Evolutionary conservation across 2,888 invertebrate genomes (phyloP), one percentile per base, ranked within the genome.

Genomic region (Megastigmus dorsalis): DNA sequence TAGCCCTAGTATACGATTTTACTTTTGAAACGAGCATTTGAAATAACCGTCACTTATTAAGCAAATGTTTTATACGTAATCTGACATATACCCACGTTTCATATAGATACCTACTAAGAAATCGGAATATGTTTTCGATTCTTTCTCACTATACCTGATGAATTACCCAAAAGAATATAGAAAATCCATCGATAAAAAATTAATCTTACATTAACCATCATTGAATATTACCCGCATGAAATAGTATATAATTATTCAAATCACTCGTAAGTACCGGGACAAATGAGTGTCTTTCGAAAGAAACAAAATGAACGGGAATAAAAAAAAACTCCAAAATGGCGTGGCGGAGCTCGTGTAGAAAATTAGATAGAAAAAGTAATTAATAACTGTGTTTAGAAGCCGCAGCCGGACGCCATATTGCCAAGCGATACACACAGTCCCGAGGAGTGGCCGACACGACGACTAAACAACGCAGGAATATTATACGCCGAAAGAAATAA

Each of bases 361-460:
- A 81, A 79, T 80, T 77, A 71, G 74, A 79, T 76, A 79, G 77
- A 81, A 68, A 80, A 81, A 75, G 81, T 79, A 82, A 84, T 84
- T 83, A 84, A 83, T 84, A 82, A 82, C 78, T 77, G 60, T 74
- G 78, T 78, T 78, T 79, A 75, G 78, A 78, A 79, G 20, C 78
- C 76, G 78, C 65, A 76, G 78, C 77, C 78, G 55, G 48, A 23
- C 66, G 62, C 62, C 67, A 74, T 67, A 38, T 67, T 60, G 30
- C 50, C 20, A 23, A 18, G 36, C 20, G 55, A 45, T 60, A 52
- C 23, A n/a, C n/a, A n/a, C n/a, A n/a, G n/a, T 18, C 1, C 33
- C 18, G 78, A 81, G 80, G 80, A 80, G 82, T 82, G 81, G 79
- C 80, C 57, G 52, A 41, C 54, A 15, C 57, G 38, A 36, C 45